These are phyloP conservation scores for Phymastichus coffea DNA, from an alignment of 1,140 invertebrate species.

Conservation along the genomic window DNA sequence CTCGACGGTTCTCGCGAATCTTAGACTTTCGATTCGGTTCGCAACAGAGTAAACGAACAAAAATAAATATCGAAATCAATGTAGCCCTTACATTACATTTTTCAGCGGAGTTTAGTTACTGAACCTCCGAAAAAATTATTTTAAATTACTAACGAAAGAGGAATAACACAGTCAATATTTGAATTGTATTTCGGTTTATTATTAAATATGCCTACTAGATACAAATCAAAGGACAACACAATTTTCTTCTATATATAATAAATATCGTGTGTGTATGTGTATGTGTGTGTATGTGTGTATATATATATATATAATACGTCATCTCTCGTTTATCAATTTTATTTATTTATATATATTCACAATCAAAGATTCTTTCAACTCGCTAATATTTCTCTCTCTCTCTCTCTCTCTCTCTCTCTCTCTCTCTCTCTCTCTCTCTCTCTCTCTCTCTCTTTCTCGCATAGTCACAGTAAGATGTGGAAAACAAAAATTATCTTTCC, in stretches of 20 bases:
- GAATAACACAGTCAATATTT: constrained; percentile 13
- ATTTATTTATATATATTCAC: constrained; percentile 21
- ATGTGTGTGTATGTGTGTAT: constrained; percentile 31
- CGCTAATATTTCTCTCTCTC: neutral
- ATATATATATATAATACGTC: constrained; percentile 28
- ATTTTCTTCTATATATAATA: constrained; percentile 45
- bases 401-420: neutral
- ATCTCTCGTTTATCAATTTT: constrained; percentile 18
- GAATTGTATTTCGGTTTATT: constrained; percentile 54
- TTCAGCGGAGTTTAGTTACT: too few species aligned
- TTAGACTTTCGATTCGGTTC: too few species aligned
- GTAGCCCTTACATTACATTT: too few species aligned
- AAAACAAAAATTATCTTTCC: too few species aligned
- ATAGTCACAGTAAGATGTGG: constrained; percentile 31
- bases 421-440: neutral
- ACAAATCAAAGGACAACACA: constrained; percentile 52
- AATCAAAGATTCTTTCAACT: constrained; percentile 17
- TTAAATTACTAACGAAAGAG: neutral
- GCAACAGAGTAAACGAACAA: too few species aligned
- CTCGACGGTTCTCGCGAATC: too few species aligned
- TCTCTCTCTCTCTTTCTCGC: constrained; percentile 7
- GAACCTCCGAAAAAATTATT: too few species aligned
- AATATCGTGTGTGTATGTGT: constrained; percentile 36
- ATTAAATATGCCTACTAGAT: constrained; percentile 54
- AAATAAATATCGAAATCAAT: too few species aligned